These are phyloP conservation scores for Hemithea aestivaria DNA, from an alignment of 2,888 invertebrate genomes.

Conservation along the genomic window DNA sequence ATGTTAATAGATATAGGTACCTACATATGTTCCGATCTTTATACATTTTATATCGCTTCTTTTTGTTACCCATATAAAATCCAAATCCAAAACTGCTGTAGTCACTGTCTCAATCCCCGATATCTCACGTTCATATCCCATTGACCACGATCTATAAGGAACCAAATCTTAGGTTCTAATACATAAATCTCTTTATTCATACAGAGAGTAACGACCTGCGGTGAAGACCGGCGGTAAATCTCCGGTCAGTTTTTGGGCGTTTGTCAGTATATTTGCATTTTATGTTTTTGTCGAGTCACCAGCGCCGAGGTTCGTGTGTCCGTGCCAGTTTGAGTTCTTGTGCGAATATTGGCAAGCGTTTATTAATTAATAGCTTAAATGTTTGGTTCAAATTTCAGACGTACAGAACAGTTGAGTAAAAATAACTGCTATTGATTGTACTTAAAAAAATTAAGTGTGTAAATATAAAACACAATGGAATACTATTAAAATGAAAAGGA, in stretches of 20 bases:
- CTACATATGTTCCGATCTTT: too few relatives aligned
- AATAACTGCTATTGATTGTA: neutral
- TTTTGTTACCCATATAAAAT: too few relatives aligned
- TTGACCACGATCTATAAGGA: too few relatives aligned
- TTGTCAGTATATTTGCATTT: slow-evolving; percentile 26
- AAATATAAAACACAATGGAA: too few relatives aligned
- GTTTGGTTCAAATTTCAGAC: neutral
- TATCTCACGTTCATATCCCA: too few relatives aligned
- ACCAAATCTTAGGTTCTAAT: neutral
- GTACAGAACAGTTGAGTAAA: neutral
- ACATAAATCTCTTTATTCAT: slow-evolving; percentile 18
- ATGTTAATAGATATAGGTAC: too few relatives aligned
- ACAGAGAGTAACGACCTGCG: slow-evolving; percentile 16
- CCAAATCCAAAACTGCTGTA: too few relatives aligned
- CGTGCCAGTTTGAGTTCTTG: slow-evolving; percentile 15
- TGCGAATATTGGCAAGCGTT: slow-evolving; percentile 2
- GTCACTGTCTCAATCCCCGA: too few relatives aligned
- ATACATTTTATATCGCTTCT: too few relatives aligned
- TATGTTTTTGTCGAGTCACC: slow-evolving; percentile 22
- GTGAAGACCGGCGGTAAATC: slow-evolving; percentile 16
- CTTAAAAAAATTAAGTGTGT: too few relatives aligned
- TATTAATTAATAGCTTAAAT: slow-evolving; percentile 8
- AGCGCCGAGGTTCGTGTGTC: too few relatives aligned
- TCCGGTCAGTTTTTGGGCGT: slow-evolving; percentile 18
- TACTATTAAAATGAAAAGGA: too few relatives aligned